Conservation (phyloP, 2,113 vertebrate genomes). For the Actenoides lindsayi region DNA sequence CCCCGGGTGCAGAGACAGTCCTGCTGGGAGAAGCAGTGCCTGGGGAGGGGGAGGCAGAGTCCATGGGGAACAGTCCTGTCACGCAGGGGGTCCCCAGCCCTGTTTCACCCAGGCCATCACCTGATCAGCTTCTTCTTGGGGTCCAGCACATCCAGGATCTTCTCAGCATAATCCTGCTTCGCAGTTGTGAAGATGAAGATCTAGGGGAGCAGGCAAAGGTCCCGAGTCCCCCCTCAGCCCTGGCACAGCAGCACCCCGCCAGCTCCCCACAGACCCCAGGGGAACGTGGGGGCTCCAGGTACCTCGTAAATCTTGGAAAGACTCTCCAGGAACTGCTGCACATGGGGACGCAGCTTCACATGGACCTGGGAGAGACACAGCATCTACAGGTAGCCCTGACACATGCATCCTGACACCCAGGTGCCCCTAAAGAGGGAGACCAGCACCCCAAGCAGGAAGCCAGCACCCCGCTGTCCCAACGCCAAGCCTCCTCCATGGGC, state of each 20-base stretch:
- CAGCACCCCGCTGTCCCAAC: rapidly evolving
- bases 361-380: slow-evolving; percentile 72
- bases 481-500: not conserved
- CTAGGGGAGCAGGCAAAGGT: not conserved
- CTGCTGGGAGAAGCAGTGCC: slow-evolving; percentile 80
- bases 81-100: rapidly evolving
- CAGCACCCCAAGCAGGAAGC: not conserved
- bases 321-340: slow-evolving; percentile 80
- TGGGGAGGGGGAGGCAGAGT: not conserved
- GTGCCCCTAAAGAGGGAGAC: rapidly evolving
- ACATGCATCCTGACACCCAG: rapidly evolving
- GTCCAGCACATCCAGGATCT: slow-evolving; percentile 83
- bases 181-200: slow-evolving; percentile 85
- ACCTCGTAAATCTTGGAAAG: slow-evolving; percentile 84
- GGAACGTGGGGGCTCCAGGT: rapidly evolving
- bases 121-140: slow-evolving; percentile 82
- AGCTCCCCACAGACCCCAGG: rapidly evolving
- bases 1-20: slow-evolving; percentile 81
- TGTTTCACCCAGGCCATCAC: slow-evolving; percentile 28
- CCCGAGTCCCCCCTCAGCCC: rapidly evolving
- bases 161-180: slow-evolving; percentile 82
- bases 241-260: rapidly evolving
- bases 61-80: rapidly evolving
- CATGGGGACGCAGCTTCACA: slow-evolving; percentile 79
- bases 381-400: not conserved